Evolutionary conservation across 2,888 invertebrate species (phyloP), one percentile per base, ranked within the genome.

Genomic region (Aporophyla nigra): DNA sequence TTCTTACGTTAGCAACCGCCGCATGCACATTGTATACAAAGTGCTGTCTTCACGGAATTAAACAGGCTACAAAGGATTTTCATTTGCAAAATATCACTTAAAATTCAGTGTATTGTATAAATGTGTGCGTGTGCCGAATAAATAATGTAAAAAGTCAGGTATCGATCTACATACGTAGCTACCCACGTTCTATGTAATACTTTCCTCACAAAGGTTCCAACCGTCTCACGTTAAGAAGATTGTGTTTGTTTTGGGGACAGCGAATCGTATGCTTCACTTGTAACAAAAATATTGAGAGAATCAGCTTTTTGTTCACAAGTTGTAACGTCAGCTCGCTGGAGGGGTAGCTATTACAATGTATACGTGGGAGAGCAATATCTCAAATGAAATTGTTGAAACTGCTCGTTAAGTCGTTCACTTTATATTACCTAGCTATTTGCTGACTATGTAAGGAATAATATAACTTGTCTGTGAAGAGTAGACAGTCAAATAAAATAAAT

Each of bases 321-420:
- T 66, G 66, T 72, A 49, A 46, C 40, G 58, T 80, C 69, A 76
- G 81, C 85, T 62, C 27, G 19, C 49, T 27, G 53, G 65, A 70
- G 61, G 46, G 56, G 69, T 78, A 33, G 33, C 33, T 33, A 80
- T 72, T 65, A 84, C 84, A 75, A 72, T 79, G 75, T 82, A 33
- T 33, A 33, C n/a, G 62, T 3, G 46, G 7, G 43, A 49, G 56
- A 33, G 46, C 68, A 71, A 75, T 70, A 80, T 72, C 58, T 76
- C n/a, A 51, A 80, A 71, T 84, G 80, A 75, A 75, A 72, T 49
- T 65, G 58, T 80, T 79, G 43, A 61, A 74, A 80, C 51, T 71
- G 71, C 40, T 71, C 62, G 65, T 71, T 73, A n/a, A 40, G 51
- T 58, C 40, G 69, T 72, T 76, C 43, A 43, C 33, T 75, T 80